phyloP scores from a whole-genome alignment of 2,888 invertebrate genomes.

The Oithona nana region DNA sequence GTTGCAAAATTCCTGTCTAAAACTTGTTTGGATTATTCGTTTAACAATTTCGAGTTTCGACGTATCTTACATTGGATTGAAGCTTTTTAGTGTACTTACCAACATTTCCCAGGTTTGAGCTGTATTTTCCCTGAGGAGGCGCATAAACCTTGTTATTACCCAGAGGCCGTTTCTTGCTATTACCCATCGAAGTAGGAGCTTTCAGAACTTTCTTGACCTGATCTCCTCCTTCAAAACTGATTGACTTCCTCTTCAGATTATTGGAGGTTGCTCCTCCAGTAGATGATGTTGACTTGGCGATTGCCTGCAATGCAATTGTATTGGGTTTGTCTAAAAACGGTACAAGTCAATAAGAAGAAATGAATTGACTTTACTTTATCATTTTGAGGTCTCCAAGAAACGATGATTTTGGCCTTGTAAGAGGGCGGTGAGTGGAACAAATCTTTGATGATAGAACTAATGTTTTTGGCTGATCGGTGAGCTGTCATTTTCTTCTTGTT shows the following conservation, averaged over 20 bases:
- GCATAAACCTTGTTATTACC: not conserved
- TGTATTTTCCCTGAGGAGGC: slow-evolving; percentile 7
- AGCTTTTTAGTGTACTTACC: not conserved
- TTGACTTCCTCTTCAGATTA: not conserved
- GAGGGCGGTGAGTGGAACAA: slow-evolving; percentile 82
- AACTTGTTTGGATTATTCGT: too few species aligned
- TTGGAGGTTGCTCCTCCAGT: not conserved
- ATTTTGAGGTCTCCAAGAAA: slow-evolving; percentile 7
- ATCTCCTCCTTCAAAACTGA: not conserved
- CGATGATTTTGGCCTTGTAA: slow-evolving; percentile 41
- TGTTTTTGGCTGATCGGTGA: slow-evolving; percentile 73
- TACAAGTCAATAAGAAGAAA: not conserved
- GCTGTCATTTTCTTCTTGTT: slow-evolving; percentile 43
- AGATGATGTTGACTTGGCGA: not conserved
- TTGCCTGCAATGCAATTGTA: not conserved
- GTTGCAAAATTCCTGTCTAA: too few species aligned
- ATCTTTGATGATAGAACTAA: slow-evolving; percentile 76
- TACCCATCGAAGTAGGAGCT: not conserved
- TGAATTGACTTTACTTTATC: not conserved
- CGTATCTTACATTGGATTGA: too few species aligned
- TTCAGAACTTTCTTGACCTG: not conserved
- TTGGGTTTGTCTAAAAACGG: not conserved
- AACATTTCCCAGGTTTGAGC: not conserved
- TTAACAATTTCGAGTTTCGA: too few species aligned
- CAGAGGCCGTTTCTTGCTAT: not conserved